Evolutionary conservation across 2,113 vertebrate species (phyloP).

Genomic region (Dipodomys ordii): DNA sequence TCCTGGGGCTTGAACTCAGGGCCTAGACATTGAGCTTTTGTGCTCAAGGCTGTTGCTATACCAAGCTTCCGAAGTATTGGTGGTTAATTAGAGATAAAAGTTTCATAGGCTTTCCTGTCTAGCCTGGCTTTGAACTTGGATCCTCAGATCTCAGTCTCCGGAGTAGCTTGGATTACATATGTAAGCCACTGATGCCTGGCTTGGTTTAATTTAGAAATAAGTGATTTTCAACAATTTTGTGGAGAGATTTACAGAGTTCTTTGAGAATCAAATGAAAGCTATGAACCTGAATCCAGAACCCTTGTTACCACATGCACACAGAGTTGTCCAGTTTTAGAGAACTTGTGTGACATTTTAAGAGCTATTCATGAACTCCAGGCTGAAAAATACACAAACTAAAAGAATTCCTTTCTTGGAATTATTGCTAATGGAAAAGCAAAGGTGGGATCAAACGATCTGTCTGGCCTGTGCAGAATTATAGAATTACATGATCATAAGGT

Average conservation of each 20-base stretch:
- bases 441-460: background rate
- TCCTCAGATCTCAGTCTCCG: too few relatives aligned
- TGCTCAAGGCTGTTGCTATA: too few relatives aligned
- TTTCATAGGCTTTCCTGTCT: too few relatives aligned
- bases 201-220: background rate
- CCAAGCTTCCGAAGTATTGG: too few relatives aligned
- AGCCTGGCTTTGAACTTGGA: too few relatives aligned
- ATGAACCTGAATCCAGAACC: constrained; percentile 5
- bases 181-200: too few relatives aligned
- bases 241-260: background rate
- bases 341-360: background rate
- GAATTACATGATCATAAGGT: background rate
- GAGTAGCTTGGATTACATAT: too few relatives aligned
- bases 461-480: background rate
- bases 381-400: background rate
- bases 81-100: too few relatives aligned
- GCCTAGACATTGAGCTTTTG: too few relatives aligned
- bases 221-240: constrained; percentile 34
- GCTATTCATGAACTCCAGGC: background rate
- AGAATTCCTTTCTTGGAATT: constrained; percentile 19
- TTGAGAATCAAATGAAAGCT: constrained; percentile 31
- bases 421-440: background rate
- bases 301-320: background rate
- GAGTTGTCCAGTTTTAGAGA: background rate
- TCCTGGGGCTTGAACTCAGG: too few relatives aligned